Evolutionary conservation across 2,113 vertebrate species (phyloP), one percentile per base, ranked within the genome.

Genomic region (Talpa occidentalis): DNA sequence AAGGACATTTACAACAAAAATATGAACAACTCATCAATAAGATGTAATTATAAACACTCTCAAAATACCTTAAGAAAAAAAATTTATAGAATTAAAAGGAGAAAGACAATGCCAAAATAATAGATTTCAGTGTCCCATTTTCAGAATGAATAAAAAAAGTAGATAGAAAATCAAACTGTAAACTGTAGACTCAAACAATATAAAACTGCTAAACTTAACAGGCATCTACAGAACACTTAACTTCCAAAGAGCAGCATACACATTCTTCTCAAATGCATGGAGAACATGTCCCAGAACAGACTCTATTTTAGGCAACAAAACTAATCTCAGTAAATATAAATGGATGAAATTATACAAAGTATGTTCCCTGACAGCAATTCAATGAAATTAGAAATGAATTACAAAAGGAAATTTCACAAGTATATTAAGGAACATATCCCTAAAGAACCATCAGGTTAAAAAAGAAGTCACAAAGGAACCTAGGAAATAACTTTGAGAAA

Each of bases 1-100:
- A 83, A 72, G 14, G 28, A 35, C 28, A 92, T 47, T 82, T 89
- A 78, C n/a, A 84, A 77, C 64, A 26, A 88, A 78, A 79, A 78
- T 52, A 67, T 11, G 4, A 35, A 42, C 44, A n/a, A 88, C 5
- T 60, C 10, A 56, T 54, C 49, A 91, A 67, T 17, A 69, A 69
- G 15, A 74, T 40, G 26, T 62, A 67, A 80, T 42, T 60, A 69
- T 35, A 81, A 59, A 69, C 28, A 73, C 3, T 76, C 40, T 28
- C 60, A 92, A 94, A 77, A 62, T 22, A 82, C 15, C 49, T 54
- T 35, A 72, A 16, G 15, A 52, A 56, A 78, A 88, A 44, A 44
- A 44, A 44, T 6, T 44, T 44, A 44, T 0, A 64, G 14, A 64
- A 22, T 16, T 42, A 28, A 95, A 90, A 79, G 10, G 35, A 60